Conservation (phyloP, 2,797 vertebrate genomes). For the Picus viridis region DNA sequence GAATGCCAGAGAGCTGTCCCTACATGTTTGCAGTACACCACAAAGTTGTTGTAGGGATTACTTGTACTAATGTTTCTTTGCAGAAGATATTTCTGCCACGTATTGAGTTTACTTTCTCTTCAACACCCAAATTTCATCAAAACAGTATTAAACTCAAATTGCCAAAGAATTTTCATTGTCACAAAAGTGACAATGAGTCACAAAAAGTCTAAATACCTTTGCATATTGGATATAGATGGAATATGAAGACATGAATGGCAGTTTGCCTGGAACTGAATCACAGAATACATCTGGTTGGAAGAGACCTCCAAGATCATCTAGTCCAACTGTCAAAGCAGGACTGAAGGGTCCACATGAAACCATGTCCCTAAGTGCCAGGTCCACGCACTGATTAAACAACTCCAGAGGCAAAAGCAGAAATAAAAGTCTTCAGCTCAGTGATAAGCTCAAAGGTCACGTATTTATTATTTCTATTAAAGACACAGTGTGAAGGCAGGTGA, state of each 20-base stretch:
- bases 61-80: background rate
- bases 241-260: fast-evolving
- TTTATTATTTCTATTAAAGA: background rate
- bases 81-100: background rate
- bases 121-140: background rate
- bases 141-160: background rate
- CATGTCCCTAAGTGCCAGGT: no score
- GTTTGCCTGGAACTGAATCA: no score
- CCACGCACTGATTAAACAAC: no score
- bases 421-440: background rate
- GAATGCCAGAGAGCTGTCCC: background rate
- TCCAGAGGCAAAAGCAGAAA: background rate
- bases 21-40: background rate
- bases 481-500: background rate
- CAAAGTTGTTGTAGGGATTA: background rate
- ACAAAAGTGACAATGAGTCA: background rate
- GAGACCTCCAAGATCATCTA: no score
- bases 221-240: background rate
- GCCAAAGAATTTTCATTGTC: background rate
- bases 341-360: no score
- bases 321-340: no score
- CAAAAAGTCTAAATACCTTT: background rate
- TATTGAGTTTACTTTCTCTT: background rate
- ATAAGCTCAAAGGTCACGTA: background rate
- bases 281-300: no score